phyloP scores from a whole-genome alignment of 1,140 invertebrate genomes.

The Oryzaephilus surinamensis region DNA sequence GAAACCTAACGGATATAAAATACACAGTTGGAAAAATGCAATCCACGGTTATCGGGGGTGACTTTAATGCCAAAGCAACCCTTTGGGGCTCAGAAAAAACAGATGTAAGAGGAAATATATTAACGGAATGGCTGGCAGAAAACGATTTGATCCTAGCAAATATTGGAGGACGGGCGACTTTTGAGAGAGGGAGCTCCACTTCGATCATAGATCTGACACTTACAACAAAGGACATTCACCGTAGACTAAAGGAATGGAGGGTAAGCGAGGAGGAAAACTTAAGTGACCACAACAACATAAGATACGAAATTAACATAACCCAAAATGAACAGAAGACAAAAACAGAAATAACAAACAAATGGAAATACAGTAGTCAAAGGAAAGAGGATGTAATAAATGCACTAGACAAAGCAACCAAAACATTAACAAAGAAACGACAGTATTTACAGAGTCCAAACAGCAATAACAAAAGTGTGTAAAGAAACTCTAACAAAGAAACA shows the following conservation, averaged over 20 bases:
- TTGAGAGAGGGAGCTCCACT: slow-evolving; percentile 6
- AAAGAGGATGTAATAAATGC: too few relatives aligned
- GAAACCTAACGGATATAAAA: not conserved
- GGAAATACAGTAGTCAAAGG: too few relatives aligned
- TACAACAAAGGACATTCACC: slow-evolving; percentile 4
- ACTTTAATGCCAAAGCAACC: slow-evolving; percentile 22
- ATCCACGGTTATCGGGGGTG: slow-evolving; percentile 15
- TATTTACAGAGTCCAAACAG: too few relatives aligned
- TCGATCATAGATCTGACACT: slow-evolving; percentile 19
- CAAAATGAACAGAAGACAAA: too few relatives aligned
- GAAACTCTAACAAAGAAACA: too few relatives aligned
- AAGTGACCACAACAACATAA: not conserved
- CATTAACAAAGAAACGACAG: too few relatives aligned
- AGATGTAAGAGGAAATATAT: slow-evolving; percentile 15
- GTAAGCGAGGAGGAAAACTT: not conserved
- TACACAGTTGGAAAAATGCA: not conserved
- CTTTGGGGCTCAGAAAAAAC: slow-evolving; percentile 16
- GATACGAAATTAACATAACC: slow-evolving; percentile 1
- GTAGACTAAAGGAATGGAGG: slow-evolving; percentile 1
- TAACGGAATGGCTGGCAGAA: slow-evolving; percentile 11
- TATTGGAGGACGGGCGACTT: slow-evolving; percentile 10
- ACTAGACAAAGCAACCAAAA: too few relatives aligned
- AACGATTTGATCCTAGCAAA: slow-evolving; percentile 10
- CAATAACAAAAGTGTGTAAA: too few relatives aligned
- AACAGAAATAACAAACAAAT: too few relatives aligned